Conservation (phyloP, 2,888 invertebrate species). For the Tineola bisselliella region DNA sequence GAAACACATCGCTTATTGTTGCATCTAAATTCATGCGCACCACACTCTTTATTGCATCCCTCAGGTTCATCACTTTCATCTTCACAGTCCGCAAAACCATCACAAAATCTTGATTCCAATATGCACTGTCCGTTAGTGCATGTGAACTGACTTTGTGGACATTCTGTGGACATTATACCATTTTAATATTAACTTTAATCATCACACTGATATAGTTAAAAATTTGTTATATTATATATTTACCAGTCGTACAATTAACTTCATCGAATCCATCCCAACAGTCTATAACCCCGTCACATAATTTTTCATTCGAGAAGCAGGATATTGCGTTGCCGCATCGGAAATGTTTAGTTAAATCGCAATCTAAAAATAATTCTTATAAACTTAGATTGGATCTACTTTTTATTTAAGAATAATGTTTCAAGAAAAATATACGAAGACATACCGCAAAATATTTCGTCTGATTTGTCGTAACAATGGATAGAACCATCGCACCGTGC, state of each 20-base stretch:
- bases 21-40: constrained; percentile 55
- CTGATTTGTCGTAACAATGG: constrained; percentile 79
- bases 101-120: constrained; percentile 72
- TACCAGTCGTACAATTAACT: constrained; percentile 74
- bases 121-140: constrained; percentile 76
- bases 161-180: constrained; percentile 32
- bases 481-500: constrained; percentile 77
- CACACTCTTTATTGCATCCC: constrained; percentile 63
- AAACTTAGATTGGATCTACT: not conserved
- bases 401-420: too few species aligned
- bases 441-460: constrained; percentile 79
- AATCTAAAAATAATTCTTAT: constrained; percentile 57
- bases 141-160: constrained; percentile 54
- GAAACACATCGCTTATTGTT: constrained; percentile 71
- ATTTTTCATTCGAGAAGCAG: constrained; percentile 73
- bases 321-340: constrained; percentile 79
- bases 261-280: constrained; percentile 84
- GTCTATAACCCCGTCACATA: constrained; percentile 77
- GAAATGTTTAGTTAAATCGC: constrained; percentile 73
- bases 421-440: constrained; percentile 14
- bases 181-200: too few species aligned
- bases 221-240: not conserved
- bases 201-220: too few species aligned
- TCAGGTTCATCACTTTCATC: constrained; percentile 77
- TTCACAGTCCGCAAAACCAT: constrained; percentile 72